Evolutionary conservation across 1,140 invertebrate genomes (phyloP), one percentile per base, ranked within the genome.

Genomic region (Steinernema khuongi): DNA sequence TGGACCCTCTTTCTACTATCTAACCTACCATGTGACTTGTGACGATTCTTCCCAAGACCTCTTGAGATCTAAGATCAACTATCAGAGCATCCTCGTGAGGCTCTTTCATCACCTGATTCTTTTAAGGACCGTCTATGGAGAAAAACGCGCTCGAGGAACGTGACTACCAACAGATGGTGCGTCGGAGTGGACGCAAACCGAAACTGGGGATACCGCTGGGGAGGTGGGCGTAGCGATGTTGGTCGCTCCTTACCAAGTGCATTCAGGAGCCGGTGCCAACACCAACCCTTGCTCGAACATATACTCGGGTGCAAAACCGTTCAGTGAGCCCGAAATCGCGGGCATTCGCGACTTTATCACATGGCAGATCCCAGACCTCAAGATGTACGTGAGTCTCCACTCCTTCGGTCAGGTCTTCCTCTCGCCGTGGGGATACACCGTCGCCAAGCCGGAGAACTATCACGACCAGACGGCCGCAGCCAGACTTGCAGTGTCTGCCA

Each of bases 391-490:
- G 28, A 71, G 43, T 68, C 74, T 83, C 1, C 82, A 83, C 72
- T 81, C 81, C 22, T 83, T 83, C 68, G 82, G 82, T 32, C 87
- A 88, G 74, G 79, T 85, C 32, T 86, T 86, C 76, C 81, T 88
- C 1, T 85, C 85, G 31, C 87, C 87, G 0, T 88, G 87, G 87
- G 87, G 87, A 17, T 88, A 85, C 71, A 85, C 83, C 67, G 72
- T 68, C 22, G 73, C 75, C 0, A 83, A 75, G 36, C 79, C 82
- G 0, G 70, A 71, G 1, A 83, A 83, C 68, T 78, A 85, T 60
- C 19, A 70, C 7, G 82, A 83, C 72, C 82, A 83, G 77, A 79
- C 77, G 68, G 77, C 71, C 19, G 81, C 83, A 1, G 82, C 82
- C 1, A 50, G 66, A 68, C 71, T 70, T n/a, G 83, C 83, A 1